Evolutionary conservation across 2,797 vertebrate species (phyloP), one percentile per base, ranked within the genome.

Genomic region (Falco cherrug): DNA sequence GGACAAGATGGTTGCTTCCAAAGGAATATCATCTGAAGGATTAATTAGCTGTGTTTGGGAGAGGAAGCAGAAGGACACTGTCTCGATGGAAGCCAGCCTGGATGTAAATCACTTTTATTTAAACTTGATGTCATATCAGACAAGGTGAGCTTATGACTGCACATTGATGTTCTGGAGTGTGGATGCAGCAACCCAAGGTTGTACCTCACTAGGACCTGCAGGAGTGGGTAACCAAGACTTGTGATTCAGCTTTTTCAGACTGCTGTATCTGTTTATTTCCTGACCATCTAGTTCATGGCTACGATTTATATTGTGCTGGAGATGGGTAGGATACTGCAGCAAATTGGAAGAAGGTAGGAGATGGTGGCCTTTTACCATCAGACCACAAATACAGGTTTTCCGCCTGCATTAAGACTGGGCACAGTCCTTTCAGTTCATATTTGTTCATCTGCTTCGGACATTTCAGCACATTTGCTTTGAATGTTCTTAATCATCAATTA

Each of bases 381-480:
- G 22, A 57, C 16, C 39, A 41, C 19, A 53, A 24, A 17, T 50
- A 13, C 17, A 43, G 50, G 15, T 78, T 57, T 82, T 64, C n/a
- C 43, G 26, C 70, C 57, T 47, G 26, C 29, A 13, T 56, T 57
- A 71, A 47, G 18, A n/a, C 35, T 57, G 25, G 4, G 15, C 78
- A 35, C 24, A 74, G 57, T 48, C 19, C 45, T 89, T 87, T 48
- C 35, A 33, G 29, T 59, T 87, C 13, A 7, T 29, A n/a, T 56
- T 71, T 68, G 6, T 83, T 76, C 21, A 48, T 59, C 57, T 35
- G 3, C 45, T 78, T 84, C 0, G 2, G 33, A 39, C 2, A 28
- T 70, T 84, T 90, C 69, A 87, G 65, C 33, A 35, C 29, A 28
- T 84, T 80, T 77, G 41, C 70, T 86, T 24, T 87, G 17, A 74